Conservation (phyloP, 2,888 invertebrate genomes). For the Teinopalpus imperialis region DNA sequence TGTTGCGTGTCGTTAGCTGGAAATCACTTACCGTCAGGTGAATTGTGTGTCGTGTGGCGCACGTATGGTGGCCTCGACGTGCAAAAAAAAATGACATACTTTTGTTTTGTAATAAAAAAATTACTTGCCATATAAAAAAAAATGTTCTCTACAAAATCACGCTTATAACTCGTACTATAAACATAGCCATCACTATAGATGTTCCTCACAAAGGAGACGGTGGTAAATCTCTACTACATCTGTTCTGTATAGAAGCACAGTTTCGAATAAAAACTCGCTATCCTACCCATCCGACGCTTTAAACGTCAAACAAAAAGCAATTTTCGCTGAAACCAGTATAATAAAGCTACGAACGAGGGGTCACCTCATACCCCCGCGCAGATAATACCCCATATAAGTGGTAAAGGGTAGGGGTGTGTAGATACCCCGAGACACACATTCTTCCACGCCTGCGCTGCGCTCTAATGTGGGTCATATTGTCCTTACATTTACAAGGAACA, state of each 20-base stretch:
- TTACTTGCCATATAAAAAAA: too few species aligned
- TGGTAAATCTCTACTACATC: slow-evolving; percentile 15
- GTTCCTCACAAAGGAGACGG: slow-evolving; percentile 16
- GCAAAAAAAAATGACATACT: too few species aligned
- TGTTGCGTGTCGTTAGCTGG: too few species aligned
- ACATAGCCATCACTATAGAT: not conserved
- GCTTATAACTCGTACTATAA: slow-evolving; percentile 8
- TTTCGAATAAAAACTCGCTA: slow-evolving; percentile 33
- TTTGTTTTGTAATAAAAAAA: too few species aligned
- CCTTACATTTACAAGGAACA: slow-evolving; percentile 38
- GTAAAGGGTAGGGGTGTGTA: slow-evolving; percentile 33
- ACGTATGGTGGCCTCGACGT: too few species aligned
- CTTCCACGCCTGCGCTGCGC: slow-evolving; percentile 67
- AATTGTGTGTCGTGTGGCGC: too few species aligned
- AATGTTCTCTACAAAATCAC: slow-evolving; percentile 3
- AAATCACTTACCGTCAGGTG: too few species aligned
- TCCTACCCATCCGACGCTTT: slow-evolving; percentile 30
- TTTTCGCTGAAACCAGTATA: slow-evolving; percentile 48
- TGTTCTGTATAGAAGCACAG: slow-evolving; percentile 17
- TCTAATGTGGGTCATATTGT: slow-evolving; percentile 71
- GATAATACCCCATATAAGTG: slow-evolving; percentile 49
- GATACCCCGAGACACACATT: slow-evolving; percentile 61
- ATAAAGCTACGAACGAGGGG: slow-evolving; percentile 42
- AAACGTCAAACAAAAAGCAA: slow-evolving; percentile 48
- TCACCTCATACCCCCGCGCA: slow-evolving; percentile 37